Evolutionary conservation across 2,888 invertebrate genomes (phyloP), one percentile per base, ranked within the genome.

Genomic region (Drosophila flavopinicola): DNA sequence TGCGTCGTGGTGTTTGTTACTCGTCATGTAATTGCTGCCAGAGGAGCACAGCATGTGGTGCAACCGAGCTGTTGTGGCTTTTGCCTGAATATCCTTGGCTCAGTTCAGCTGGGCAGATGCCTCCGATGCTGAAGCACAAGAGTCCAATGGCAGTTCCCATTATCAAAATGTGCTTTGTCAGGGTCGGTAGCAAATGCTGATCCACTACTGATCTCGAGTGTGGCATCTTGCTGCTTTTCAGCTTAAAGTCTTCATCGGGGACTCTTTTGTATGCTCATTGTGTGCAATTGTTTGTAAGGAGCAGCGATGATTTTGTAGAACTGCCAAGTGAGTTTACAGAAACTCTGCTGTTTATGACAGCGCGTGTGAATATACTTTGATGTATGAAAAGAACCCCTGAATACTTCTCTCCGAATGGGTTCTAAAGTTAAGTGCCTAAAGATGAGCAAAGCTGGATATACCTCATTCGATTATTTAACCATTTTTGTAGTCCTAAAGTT

Each of bases 11-110:
- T 70, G 66, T 65, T 83, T 85, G 84, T 60, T 85, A 41, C 74
- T 78, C 63, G 85, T 84, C 84, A 80, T 86, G 78, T 73, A 84
- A 86, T 86, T 79, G 86, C 79, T 65, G 80, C 51, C 83, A 54
- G 41, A 49, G 44, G 35, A 63, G 51, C 71, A 51, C 83, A 69
- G 76, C 71, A 74, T 84, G 85, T 75, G 75, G 75, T 60, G 52
- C 74, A 57, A 60, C 59, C 51, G 41, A 17, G 30, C 3, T 15
- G 9, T 27, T 59, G 74, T 29, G 63, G 75, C 71, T 64, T 49
- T 24, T 53, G 37, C 15, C 25, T 24, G 37, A 51, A 54, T 71
- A 85, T 78, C 86, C 80, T 85, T 73, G 68, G 39, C 45, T 57
- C 47, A 68, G 53, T 39, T 57, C 17, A 27, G 60, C 42, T 49